Percentiles rank a stretch among this genome's conserved stretches.
Conservation (phyloP, 1,140 invertebrate genomes). For the Pseudomyrmex pallidus region DNA sequence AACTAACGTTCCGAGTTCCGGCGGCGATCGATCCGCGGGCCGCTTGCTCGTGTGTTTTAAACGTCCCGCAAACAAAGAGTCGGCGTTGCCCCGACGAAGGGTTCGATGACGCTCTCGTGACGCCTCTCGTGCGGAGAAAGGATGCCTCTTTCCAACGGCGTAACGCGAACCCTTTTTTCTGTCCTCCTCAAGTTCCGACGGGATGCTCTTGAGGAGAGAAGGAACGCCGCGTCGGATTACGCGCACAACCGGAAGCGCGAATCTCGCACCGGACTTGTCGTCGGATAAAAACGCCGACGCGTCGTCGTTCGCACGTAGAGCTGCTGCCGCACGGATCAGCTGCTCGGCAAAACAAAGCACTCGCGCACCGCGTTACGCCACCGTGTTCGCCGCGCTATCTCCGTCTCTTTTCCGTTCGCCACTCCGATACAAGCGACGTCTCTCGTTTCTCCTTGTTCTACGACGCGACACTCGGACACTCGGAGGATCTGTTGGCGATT, state of each 20-base stretch:
- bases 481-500: background rate
- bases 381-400: conserved; percentile 19
- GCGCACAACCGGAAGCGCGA: background rate
- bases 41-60: background rate
- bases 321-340: conserved; percentile 75
- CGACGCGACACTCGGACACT: background rate
- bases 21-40: conserved; percentile 33
- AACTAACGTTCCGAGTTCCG: background rate
- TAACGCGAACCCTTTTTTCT: no score
- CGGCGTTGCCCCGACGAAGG: background rate
- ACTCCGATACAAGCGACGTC: background rate
- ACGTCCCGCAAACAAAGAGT: background rate
- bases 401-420: background rate
- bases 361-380: conserved; percentile 64
- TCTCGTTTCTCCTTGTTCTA: conserved; percentile 1
- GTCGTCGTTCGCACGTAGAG: conserved; percentile 38
- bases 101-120: background rate
- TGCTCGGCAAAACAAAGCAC: conserved; percentile 83
- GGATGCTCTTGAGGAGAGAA: no score
- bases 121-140: background rate
- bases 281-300: conserved; percentile 14
- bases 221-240: background rate
- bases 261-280: background rate
- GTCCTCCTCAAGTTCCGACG: no score
- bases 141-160: no score